A percentile compares a stretch with the other conserved stretches of the same genome.
Conservation (phyloP, 2,797 vertebrate species). For the Ataeniobius toweri region DNA sequence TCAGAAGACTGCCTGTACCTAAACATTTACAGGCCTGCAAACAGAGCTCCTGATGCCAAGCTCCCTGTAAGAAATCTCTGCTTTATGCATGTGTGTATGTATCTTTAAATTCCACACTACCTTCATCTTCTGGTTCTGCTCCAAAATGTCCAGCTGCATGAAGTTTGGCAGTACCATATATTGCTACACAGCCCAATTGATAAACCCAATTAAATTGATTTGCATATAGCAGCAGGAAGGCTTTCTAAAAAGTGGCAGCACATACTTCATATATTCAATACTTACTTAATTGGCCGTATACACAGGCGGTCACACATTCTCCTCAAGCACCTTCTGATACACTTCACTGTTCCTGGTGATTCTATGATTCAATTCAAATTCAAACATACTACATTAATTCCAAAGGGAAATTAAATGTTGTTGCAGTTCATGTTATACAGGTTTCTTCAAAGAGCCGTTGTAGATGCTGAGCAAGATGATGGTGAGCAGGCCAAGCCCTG, state of each 20-base stretch:
- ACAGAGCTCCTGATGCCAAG: conserved; percentile 56
- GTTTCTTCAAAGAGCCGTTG: too few species aligned
- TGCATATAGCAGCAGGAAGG: neutral
- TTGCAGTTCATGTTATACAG: too few species aligned
- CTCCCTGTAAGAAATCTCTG: conserved; percentile 68
- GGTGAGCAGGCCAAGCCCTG: neutral
- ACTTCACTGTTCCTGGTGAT: neutral
- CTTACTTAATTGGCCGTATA: neutral
- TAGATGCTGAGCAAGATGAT: neutral
- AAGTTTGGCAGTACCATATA: neutral
- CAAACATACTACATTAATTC: too few species aligned
- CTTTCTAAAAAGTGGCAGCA: too few species aligned
- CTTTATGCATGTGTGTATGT: neutral
- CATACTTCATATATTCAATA: neutral
- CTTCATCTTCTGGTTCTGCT: neutral
- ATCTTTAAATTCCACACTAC: neutral
- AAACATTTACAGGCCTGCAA: conserved; percentile 78
- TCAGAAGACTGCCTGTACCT: conserved; percentile 85
- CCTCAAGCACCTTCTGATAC: neutral
- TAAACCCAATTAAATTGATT: neutral
- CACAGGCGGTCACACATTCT: neutral
- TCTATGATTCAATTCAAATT: neutral
- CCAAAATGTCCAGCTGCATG: neutral
- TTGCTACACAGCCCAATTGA: neutral
- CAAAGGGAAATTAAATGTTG: too few species aligned